Conservation (phyloP, 2,888 invertebrate genomes). For the Sycophila texana region DNA sequence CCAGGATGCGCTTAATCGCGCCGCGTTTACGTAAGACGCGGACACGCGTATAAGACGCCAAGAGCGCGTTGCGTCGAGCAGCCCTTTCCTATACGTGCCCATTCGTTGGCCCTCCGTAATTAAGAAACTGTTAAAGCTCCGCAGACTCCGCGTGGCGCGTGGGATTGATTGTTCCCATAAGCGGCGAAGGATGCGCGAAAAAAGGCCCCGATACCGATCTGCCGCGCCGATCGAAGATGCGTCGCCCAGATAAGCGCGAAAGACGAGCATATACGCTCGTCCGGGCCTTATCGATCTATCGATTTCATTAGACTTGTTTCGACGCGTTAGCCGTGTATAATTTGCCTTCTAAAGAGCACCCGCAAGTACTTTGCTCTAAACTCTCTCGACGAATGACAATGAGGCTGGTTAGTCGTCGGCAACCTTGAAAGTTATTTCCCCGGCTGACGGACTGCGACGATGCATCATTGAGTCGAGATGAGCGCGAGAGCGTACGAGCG, state of each 20-base stretch:
- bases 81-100: not conserved
- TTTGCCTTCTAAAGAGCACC: conserved; percentile 37
- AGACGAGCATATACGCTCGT: conserved; percentile 12
- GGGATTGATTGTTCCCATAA: not conserved
- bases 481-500: not conserved
- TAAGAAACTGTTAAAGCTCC: not conserved
- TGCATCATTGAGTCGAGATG: conserved; percentile 35
- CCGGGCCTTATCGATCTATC: not conserved
- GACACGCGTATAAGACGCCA: too few species aligned
- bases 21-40: conserved; percentile 20
- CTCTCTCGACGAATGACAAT: too few species aligned
- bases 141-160: conserved; percentile 1
- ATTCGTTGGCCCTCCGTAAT: not conserved
- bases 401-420: too few species aligned
- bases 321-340: conserved; percentile 22
- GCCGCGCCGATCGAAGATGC: conserved; percentile 1
- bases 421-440: conserved; percentile 38
- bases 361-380: too few species aligned
- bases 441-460: not conserved
- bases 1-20: conserved; percentile 26
- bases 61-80: not conserved
- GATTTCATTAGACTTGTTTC: conserved; percentile 51
- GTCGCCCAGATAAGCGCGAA: conserved; percentile 29
- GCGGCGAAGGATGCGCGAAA: not conserved
- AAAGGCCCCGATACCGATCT: conserved; percentile 25